Conservation (phyloP, 2,888 invertebrate genomes). For the Ormyrus rosae region DNA sequence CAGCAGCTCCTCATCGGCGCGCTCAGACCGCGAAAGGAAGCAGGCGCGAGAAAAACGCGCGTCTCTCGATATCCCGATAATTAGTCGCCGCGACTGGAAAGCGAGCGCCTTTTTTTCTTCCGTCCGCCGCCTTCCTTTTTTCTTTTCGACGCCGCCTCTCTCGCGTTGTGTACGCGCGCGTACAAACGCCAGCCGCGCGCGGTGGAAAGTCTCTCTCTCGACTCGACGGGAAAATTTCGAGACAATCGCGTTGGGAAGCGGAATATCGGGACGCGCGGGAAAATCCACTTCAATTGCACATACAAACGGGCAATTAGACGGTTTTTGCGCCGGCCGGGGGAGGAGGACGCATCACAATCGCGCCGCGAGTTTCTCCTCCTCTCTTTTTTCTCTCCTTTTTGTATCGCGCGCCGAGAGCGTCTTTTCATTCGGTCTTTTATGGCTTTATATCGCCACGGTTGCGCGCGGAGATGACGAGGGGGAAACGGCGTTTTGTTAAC, state of each 20-base stretch:
- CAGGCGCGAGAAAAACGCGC: not conserved
- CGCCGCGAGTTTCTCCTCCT: conserved; percentile 15
- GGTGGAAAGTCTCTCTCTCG: too few species aligned
- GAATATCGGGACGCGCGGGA: conserved; percentile 41
- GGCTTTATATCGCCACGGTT: not conserved
- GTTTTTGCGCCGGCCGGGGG: not conserved
- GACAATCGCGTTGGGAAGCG: conserved; percentile 31
- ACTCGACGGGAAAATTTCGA: too few species aligned
- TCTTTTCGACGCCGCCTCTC: not conserved
- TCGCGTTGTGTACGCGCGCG: not conserved
- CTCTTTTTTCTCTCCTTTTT: conserved; percentile 35
- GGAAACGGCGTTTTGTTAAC: not conserved
- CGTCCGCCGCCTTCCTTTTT: not conserved
- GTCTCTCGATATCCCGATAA: conserved; percentile 38
- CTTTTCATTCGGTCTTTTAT: not conserved
- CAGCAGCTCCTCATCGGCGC: not conserved
- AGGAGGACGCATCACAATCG: conserved; percentile 4
- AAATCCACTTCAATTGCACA: conserved; percentile 11
- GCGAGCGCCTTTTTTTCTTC: conserved; percentile 14
- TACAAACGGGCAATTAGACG: conserved; percentile 39
- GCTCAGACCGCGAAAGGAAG: conserved; percentile 10
- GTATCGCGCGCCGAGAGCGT: not conserved
- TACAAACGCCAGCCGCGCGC: not conserved
- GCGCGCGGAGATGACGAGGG: not conserved
- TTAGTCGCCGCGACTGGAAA: conserved; percentile 38